Base-by-base conservation (phyloP, 2,113 vertebrate species). In the Xenus cinereus region DNA sequence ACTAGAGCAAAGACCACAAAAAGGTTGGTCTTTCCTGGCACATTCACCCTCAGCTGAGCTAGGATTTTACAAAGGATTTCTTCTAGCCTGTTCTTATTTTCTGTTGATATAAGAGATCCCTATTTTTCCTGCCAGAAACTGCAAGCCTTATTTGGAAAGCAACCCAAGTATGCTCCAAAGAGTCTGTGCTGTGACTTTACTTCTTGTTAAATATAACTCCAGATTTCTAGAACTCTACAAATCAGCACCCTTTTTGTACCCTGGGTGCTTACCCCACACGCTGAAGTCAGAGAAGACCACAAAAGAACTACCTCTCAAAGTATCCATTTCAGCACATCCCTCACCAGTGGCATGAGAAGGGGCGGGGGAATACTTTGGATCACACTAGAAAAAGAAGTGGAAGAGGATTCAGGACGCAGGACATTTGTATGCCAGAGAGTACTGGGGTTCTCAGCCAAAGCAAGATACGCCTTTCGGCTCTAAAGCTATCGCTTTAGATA, bases 71-170 rank as follows among this genome's bases (percentile, higher is more conserved):
- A 75, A 66, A 94, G 57, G 46, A 81, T 72, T 93, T 94, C 74
- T 95, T 86, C 63, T 67, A 93, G 90, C 24, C 71, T 67, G 77
- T 73, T 93, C 7, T 74, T 79, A 69, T 84, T 90, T 94, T 93
- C 79, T 87, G 87, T 82, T 94, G 57, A 81, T 81, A 50, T 8
- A 87, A 91, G 74, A 84, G 62, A 96, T 78, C 46, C 54, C 51
- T 59, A 74, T 71, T 95, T 86, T 84, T 91, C 79, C 46, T 74
- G 85, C 87, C 90, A 96, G 90, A 80, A 90, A 72, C 67, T 57
- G 20, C 79, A 87, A 87, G 69, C 86, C 87, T 92, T 93, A 83
- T 89, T 90, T 92, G 94, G 89, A 87, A 96, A 85, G 79, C 68
- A 75, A 95, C 33, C 57, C 73, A 62, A 91, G 64, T 71, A 76